Percentiles rank a stretch among this genome's conserved stretches.
Evolutionary conservation across 2,113 vertebrate species (phyloP).

Genomic region (Anarhynchus alexandrinus): DNA sequence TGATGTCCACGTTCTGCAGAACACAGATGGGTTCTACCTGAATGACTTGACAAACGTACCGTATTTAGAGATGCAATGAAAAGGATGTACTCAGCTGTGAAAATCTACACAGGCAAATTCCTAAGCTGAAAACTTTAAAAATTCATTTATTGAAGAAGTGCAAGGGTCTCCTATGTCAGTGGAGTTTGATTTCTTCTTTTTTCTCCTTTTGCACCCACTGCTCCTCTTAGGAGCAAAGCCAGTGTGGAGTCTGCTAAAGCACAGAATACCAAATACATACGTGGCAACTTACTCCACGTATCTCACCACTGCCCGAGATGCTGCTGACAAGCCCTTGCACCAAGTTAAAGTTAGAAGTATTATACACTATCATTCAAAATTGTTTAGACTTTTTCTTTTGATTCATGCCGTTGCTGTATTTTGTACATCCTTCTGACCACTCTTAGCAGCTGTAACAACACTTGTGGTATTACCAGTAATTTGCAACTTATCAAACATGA

Average conservation of each 20-base stretch:
- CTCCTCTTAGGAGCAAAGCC: neutral
- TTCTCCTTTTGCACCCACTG: neutral
- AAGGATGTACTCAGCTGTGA: neutral
- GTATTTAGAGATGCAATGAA: neutral
- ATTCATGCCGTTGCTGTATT: conserved; percentile 82
- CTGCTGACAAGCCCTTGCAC: conserved; percentile 53
- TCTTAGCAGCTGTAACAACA: conserved; percentile 88
- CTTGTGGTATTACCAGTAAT: conserved; percentile 86
- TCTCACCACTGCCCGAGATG: conserved; percentile 55
- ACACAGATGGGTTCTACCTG: neutral
- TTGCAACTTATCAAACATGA: conserved; percentile 90
- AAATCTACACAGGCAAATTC: neutral
- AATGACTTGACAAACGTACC: neutral
- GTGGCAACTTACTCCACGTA: conserved; percentile 5
- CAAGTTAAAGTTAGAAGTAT: conserved; percentile 75
- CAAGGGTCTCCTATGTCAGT: too few species aligned
- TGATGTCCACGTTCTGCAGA: neutral
- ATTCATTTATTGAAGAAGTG: too few species aligned
- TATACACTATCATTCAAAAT: conserved; percentile 80
- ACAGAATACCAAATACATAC: conserved; percentile 1
- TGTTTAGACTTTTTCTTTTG: conserved; percentile 84
- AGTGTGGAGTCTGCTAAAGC: neutral
- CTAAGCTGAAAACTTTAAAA: too few species aligned
- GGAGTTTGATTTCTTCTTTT: too few species aligned
- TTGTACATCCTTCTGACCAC: conserved; percentile 82